Evolutionary conservation across 2,113 vertebrate species (phyloP).

Genomic region (Pristiophorus japonicus): DNA sequence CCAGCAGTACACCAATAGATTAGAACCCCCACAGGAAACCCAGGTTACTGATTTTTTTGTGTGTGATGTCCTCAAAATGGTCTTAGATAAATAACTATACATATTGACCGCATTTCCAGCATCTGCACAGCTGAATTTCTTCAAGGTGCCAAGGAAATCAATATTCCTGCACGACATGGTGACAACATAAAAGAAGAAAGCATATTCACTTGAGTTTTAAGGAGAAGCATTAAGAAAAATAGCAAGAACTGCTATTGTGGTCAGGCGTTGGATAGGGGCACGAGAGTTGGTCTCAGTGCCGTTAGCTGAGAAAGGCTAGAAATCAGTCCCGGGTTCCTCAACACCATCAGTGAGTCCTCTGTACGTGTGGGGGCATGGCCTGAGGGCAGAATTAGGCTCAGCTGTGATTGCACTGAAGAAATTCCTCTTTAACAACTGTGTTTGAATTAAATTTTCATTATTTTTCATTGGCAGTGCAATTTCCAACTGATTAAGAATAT

Average conservation of each 20-base stretch:
- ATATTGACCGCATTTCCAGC: not conserved
- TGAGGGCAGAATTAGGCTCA: not conserved
- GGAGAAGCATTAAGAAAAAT: not conserved
- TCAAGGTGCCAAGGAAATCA: not conserved
- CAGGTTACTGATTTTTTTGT: too few species aligned
- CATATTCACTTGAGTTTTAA: not conserved
- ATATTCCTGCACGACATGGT: not conserved
- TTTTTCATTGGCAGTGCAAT: slow-evolving; percentile 44
- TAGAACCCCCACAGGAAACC: too few species aligned
- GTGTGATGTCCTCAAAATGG: too few species aligned
- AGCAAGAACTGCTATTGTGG: not conserved
- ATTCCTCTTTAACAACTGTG: not conserved
- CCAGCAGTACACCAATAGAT: too few species aligned
- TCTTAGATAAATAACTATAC: not conserved
- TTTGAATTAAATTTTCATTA: not conserved
- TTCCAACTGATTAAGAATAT: slow-evolving; percentile 48
- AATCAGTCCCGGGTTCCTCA: not conserved
- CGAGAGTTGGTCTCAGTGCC: not conserved
- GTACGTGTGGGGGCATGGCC: too few species aligned
- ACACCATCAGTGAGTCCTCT: too few species aligned
- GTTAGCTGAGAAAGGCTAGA: not conserved
- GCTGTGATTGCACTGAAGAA: not conserved
- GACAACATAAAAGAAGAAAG: not conserved
- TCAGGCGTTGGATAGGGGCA: not conserved
- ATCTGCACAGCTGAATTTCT: not conserved